Percentiles rank a stretch among this genome's conserved stretches.
Conservation (phyloP, 1,140 invertebrate genomes). For the Drosophila melanogaster region DNA sequence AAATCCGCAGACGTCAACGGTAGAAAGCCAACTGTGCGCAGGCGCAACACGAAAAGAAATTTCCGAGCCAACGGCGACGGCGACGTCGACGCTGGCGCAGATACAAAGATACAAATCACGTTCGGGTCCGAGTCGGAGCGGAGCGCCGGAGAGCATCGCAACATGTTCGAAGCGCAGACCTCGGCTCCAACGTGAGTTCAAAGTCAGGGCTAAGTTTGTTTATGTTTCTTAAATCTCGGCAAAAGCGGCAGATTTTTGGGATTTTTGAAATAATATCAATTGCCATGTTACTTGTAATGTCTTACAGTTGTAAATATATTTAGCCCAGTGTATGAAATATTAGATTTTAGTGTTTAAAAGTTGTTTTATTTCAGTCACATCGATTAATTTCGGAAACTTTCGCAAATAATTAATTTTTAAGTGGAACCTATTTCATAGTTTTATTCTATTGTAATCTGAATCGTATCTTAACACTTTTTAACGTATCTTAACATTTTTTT, state of each 20-base stretch:
- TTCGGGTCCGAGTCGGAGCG: slow-evolving; percentile 16
- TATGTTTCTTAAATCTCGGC: slow-evolving; percentile 30
- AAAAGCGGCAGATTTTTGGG: neutral
- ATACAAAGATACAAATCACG: slow-evolving; percentile 52
- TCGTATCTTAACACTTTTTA: neutral
- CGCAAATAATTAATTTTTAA: too few relatives aligned
- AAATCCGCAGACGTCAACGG: slow-evolving; percentile 84
- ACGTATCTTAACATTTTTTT: neutral
- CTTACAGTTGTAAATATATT: too few relatives aligned
- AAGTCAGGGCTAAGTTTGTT: slow-evolving; percentile 82
- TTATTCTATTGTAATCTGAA: neutral
- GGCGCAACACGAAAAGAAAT: slow-evolving; percentile 81
- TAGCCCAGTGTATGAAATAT: too few relatives aligned
- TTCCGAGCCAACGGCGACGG: slow-evolving; percentile 60
- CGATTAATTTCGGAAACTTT: too few relatives aligned
- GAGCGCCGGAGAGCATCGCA: slow-evolving; percentile 24
- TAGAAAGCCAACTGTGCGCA: slow-evolving; percentile 85
- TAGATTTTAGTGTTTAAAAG: too few relatives aligned
- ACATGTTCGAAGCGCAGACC: slow-evolving; percentile 20
- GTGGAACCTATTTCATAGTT: neutral
- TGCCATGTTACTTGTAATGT: neutral
- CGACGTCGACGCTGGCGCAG: slow-evolving; percentile 28
- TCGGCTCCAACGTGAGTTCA: slow-evolving; percentile 54
- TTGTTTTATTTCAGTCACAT: too few relatives aligned
- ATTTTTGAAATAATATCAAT: neutral